A percentile compares a stretch with the other conserved stretches of the same genome.
Evolutionary conservation across 2,888 invertebrate genomes (phyloP).

Genomic region (Troides helena): DNA sequence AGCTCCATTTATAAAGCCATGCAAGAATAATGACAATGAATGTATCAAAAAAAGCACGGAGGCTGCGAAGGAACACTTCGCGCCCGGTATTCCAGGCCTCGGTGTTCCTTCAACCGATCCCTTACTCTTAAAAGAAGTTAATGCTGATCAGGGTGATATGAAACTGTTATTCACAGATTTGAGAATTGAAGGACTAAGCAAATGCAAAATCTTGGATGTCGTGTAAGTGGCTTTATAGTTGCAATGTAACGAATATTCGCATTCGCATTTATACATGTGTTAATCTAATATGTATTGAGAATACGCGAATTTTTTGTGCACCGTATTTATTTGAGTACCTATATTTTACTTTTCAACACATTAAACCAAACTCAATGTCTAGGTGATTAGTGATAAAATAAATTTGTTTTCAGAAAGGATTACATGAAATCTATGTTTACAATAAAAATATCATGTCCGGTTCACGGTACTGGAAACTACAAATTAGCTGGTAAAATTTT

Average conservation of each 20-base stretch:
- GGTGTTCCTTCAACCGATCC: slow-evolving; percentile 41
- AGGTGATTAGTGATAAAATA: too few relatives aligned
- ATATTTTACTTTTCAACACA: too few relatives aligned
- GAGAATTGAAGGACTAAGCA: slow-evolving; percentile 33
- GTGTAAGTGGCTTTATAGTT: slow-evolving; percentile 38
- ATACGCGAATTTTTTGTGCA: too few relatives aligned
- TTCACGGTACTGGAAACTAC: slow-evolving; percentile 40
- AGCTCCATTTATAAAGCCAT: slow-evolving; percentile 46
- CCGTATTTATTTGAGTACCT: too few relatives aligned
- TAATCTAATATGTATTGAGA: too few relatives aligned
- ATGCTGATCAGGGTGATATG: slow-evolving; percentile 37
- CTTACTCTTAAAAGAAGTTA: slow-evolving; percentile 35
- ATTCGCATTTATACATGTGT: too few relatives aligned
- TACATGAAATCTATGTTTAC: slow-evolving; percentile 31
- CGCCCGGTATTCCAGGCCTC: slow-evolving; percentile 38
- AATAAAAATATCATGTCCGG: slow-evolving; percentile 37
- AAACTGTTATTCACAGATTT: slow-evolving; percentile 40
- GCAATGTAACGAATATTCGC: too few relatives aligned
- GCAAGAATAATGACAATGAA: slow-evolving; percentile 37
- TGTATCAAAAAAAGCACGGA: slow-evolving; percentile 40
- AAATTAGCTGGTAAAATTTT: slow-evolving; percentile 40
- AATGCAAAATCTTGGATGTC: slow-evolving; percentile 39
- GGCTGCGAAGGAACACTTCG: slow-evolving; percentile 36
- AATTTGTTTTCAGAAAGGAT: slow-evolving; percentile 36
- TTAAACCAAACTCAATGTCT: too few relatives aligned